Evolutionary conservation across 2,113 vertebrate species (phyloP).

Genomic region (Pelecanoides urinatrix): DNA sequence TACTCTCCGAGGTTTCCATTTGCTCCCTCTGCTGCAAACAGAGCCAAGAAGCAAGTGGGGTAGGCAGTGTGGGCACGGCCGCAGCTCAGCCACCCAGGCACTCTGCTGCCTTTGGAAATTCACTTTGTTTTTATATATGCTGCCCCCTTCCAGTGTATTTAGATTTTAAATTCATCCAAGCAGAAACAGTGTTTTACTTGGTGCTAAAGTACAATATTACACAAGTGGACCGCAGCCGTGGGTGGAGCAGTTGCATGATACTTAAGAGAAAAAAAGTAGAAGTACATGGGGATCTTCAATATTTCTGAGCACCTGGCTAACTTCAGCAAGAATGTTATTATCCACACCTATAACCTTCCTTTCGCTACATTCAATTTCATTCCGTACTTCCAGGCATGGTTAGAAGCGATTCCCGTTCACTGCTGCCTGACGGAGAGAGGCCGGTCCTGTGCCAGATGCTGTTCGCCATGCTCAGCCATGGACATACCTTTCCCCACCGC

Average conservation of each 20-base stretch:
- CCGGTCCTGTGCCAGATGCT: neutral
- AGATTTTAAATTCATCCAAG: neutral
- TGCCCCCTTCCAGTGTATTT: neutral
- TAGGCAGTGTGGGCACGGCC: accelerated
- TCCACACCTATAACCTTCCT: neutral
- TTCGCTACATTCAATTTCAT: neutral
- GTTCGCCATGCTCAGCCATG: accelerated
- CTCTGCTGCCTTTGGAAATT: neutral
- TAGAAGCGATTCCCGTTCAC: accelerated
- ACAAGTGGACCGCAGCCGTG: accelerated
- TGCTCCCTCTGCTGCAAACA: neutral
- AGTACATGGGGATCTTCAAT: neutral
- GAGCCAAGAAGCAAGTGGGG: neutral
- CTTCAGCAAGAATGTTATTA: neutral
- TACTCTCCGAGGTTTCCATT: neutral
- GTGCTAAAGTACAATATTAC: neutral
- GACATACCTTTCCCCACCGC: neutral
- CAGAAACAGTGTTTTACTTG: neutral
- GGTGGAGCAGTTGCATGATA: neutral
- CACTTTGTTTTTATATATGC: neutral
- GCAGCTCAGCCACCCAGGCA: neutral
- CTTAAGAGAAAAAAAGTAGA: neutral
- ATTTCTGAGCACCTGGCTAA: neutral
- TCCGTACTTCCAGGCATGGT: neutral
- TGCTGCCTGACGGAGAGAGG: accelerated